These are phyloP conservation scores for Diarsia rubi DNA, from an alignment of 2,888 invertebrate genomes.

Conservation along the genomic window DNA sequence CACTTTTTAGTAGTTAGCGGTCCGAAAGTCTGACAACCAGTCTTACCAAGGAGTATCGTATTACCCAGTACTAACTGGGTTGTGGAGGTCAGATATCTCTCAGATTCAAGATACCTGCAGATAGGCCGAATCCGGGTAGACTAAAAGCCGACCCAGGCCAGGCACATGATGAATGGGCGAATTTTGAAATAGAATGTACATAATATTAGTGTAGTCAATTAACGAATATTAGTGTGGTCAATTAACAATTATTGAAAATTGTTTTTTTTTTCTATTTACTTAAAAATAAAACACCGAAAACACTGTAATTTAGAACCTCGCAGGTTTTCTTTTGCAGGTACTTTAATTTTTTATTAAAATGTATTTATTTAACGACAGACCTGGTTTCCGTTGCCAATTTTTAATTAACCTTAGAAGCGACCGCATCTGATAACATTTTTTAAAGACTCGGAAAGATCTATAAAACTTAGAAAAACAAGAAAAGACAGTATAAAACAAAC, in stretches of 20 bases:
- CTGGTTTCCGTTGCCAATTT: background rate
- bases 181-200: background rate
- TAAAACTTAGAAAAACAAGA: slow-evolving; percentile 8
- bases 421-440: slow-evolving; percentile 1
- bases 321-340: background rate
- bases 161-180: background rate
- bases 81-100: background rate
- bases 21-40: background rate
- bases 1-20: background rate
- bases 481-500: slow-evolving; percentile 19
- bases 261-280: background rate
- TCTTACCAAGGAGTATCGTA: background rate
- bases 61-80: background rate
- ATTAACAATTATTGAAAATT: background rate
- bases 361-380: background rate
- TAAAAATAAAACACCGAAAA: background rate
- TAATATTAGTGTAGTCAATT: background rate
- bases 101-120: no score
- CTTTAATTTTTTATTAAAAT: background rate
- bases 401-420: background rate
- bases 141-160: background rate
- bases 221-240: no score
- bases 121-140: background rate
- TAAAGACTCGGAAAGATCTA: background rate
- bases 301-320: background rate